Evolutionary conservation across 1,140 invertebrate species (phyloP).

Genomic region (Zaprionus gabonicus): DNA sequence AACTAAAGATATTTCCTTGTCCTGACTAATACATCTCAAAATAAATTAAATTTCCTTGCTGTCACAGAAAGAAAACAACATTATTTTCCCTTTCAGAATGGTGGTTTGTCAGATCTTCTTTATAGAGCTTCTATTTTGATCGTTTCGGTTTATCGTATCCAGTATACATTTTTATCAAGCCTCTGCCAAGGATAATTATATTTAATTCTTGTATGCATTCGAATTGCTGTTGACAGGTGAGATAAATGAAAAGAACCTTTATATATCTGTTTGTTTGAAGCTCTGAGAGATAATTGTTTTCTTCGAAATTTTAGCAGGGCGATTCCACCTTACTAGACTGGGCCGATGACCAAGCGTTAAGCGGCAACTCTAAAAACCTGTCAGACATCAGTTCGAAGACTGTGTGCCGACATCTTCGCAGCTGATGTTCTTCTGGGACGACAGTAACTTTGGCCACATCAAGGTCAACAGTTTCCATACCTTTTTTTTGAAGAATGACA

Average conservation of each 20-base stretch:
- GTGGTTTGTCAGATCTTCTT: neutral
- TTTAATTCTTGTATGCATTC: neutral
- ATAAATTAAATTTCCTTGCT: constrained; percentile 2
- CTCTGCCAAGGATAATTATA: neutral
- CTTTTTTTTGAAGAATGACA: neutral
- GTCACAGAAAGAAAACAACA: neutral
- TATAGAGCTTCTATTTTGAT: neutral
- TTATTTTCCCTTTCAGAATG: neutral
- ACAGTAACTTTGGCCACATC: neutral
- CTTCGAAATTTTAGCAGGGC: neutral
- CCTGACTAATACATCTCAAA: neutral
- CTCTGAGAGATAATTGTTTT: neutral
- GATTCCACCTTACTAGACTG: neutral
- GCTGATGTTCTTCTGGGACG: neutral
- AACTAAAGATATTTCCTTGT: neutral
- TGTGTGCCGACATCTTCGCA: neutral
- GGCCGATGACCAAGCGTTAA: neutral
- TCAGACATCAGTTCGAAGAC: neutral
- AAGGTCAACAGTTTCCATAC: neutral
- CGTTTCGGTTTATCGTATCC: neutral
- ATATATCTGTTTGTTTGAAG: neutral
- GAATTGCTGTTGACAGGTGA: neutral
- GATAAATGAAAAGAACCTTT: neutral
- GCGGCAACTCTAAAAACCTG: neutral
- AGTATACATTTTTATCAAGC: neutral